Conservation (phyloP, 2,113 vertebrate genomes). For the Elephantulus edwardii region DNA sequence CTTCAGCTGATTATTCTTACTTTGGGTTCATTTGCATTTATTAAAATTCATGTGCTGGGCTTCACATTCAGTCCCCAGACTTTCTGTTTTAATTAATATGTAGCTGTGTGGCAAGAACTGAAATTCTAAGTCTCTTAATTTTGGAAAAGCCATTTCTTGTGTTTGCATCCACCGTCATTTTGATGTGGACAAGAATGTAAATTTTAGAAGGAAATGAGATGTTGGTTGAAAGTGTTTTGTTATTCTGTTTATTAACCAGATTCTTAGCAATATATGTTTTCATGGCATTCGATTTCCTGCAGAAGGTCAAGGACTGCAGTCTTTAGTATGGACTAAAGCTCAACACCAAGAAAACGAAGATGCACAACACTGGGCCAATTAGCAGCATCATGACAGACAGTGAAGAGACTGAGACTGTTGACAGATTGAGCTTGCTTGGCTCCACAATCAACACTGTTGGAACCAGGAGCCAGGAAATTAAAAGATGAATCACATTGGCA, state of each 20-base stretch:
- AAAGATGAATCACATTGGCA: too few species aligned
- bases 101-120: not conserved
- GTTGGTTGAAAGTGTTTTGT: not conserved
- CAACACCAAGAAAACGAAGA: too few species aligned
- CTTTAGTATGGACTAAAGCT: too few species aligned
- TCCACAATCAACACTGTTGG: too few species aligned
- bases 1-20: not conserved
- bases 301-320: too few species aligned
- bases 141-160: not conserved
- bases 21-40: constrained; percentile 44
- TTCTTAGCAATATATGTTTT: not conserved
- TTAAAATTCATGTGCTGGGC: constrained; percentile 62
- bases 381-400: too few species aligned
- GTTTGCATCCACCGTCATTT: not conserved
- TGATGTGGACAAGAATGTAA: not conserved
- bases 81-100: constrained; percentile 54
- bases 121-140: constrained; percentile 18
- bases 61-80: constrained; percentile 20
- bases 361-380: too few species aligned
- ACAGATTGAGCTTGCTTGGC: too few species aligned
- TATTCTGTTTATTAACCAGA: constrained; percentile 1
- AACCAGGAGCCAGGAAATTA: too few species aligned
- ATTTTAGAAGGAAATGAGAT: not conserved
- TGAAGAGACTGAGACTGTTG: too few species aligned
- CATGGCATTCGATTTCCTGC: not conserved